phyloP scores from a whole-genome alignment of 2,113 vertebrate species.

The Phasianus colchicus region DNA sequence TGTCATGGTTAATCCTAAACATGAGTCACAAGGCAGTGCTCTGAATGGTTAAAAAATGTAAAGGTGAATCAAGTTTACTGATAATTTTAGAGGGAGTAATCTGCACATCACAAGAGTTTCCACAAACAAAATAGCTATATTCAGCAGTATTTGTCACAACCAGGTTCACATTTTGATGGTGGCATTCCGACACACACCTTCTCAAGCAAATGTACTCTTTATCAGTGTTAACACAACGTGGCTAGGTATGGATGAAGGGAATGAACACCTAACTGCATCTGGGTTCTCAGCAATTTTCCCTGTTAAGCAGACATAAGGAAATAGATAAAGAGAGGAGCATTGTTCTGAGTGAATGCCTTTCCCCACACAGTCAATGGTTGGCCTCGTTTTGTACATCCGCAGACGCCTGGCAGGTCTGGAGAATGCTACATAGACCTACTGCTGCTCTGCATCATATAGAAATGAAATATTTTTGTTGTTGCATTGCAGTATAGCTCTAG shows the following conservation, averaged over 20 bases:
- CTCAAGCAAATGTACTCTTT: neutral
- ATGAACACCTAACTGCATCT: neutral
- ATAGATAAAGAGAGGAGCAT: accelerated
- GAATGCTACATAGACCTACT: accelerated
- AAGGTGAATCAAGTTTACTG: neutral
- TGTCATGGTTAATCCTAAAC: neutral
- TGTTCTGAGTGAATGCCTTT: neutral
- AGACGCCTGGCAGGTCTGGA: accelerated
- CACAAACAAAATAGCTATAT: neutral
- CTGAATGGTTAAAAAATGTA: neutral
- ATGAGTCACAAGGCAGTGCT: neutral
- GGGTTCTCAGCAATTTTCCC: neutral
- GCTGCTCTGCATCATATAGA: neutral
- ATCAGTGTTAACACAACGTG: accelerated
- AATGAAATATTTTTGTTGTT: neutral
- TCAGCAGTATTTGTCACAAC: neutral
- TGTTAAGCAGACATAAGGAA: neutral
- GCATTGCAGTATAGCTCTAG: neutral
- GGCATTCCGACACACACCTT: accelerated
- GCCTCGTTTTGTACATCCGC: neutral
- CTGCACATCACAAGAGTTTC: neutral
- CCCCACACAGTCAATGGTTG: neutral
- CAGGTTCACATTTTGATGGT: neutral
- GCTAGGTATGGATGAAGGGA: neutral
- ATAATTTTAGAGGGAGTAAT: neutral